Conservation (phyloP, 2,888 invertebrate species). For the Heliconius aoede region DNA sequence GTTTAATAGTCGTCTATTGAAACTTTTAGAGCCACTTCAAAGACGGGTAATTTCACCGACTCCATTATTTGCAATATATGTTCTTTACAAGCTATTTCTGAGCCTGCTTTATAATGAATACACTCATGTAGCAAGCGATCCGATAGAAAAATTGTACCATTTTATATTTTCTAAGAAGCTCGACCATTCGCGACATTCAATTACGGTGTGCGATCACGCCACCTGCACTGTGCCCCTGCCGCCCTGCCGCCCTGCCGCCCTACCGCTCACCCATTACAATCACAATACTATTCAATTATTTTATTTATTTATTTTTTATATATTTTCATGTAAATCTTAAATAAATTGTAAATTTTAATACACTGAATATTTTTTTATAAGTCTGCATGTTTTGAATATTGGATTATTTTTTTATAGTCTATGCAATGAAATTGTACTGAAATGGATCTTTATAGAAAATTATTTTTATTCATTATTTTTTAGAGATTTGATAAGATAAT, state of each 20-base stretch:
- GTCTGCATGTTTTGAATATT: too few species aligned
- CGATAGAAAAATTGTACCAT: conserved; percentile 19
- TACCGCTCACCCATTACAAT: not conserved
- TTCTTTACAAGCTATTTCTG: conserved; percentile 14
- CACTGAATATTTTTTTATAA: too few species aligned
- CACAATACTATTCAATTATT: conserved; percentile 18
- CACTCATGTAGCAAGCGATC: conserved; percentile 20
- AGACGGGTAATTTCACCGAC: conserved; percentile 16
- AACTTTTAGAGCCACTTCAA: conserved; percentile 8
- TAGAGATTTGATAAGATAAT: too few species aligned
- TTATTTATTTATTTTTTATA: not conserved
- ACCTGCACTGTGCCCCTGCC: conserved; percentile 29
- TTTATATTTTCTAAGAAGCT: conserved; percentile 38
- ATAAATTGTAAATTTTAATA: too few species aligned
- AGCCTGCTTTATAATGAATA: conserved; percentile 22
- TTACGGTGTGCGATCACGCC: conserved; percentile 40
- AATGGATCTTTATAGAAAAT: too few species aligned
- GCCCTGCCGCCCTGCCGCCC: not conserved
- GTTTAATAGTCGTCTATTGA: conserved; percentile 10
- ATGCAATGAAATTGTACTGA: too few species aligned
- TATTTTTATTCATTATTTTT: too few species aligned
- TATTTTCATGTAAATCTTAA: too few species aligned
- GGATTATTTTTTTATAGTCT: too few species aligned
- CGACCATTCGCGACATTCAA: conserved; percentile 39
- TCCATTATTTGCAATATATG: conserved; percentile 22